These are phyloP conservation scores for Caenorhabditis sinica DNA, from an alignment of 2,888 invertebrate genomes.

Conservation along the genomic window DNA sequence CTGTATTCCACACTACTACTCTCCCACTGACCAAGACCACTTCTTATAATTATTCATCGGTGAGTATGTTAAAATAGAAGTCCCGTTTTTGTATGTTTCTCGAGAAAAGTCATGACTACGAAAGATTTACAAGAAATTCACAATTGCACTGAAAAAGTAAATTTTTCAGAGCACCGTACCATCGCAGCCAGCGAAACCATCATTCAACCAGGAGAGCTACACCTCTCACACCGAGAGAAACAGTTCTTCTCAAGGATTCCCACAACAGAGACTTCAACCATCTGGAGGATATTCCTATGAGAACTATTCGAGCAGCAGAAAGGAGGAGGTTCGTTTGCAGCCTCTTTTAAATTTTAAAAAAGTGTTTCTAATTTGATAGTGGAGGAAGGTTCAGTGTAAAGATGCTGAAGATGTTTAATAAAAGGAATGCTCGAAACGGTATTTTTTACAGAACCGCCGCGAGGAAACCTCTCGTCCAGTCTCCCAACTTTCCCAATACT, in stretches of 20 bases:
- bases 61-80: too few species aligned
- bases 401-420: too few species aligned
- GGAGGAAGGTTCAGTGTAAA: too few species aligned
- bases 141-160: background rate
- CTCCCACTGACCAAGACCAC: slow-evolving; percentile 67
- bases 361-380: too few species aligned
- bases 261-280: slow-evolving; percentile 49
- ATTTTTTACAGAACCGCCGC: slow-evolving; percentile 58
- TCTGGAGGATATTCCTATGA: slow-evolving; percentile 61
- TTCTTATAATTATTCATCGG: slow-evolving; percentile 71
- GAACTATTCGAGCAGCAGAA: slow-evolving; percentile 66
- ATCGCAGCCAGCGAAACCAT: slow-evolving; percentile 60
- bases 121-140: background rate
- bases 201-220: slow-evolving; percentile 65
- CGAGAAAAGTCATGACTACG: too few species aligned
- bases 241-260: slow-evolving; percentile 46
- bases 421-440: too few species aligned
- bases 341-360: background rate
- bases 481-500: slow-evolving; percentile 72
- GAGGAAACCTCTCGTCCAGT: slow-evolving; percentile 73
- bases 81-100: too few species aligned
- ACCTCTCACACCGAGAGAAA: slow-evolving; percentile 62
- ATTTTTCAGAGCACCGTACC: slow-evolving; percentile 57
- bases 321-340: slow-evolving; percentile 60
- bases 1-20: slow-evolving; percentile 64